Conservation (phyloP, 1,140 invertebrate species). For the Macrotrachela quadricornifera region DNA sequence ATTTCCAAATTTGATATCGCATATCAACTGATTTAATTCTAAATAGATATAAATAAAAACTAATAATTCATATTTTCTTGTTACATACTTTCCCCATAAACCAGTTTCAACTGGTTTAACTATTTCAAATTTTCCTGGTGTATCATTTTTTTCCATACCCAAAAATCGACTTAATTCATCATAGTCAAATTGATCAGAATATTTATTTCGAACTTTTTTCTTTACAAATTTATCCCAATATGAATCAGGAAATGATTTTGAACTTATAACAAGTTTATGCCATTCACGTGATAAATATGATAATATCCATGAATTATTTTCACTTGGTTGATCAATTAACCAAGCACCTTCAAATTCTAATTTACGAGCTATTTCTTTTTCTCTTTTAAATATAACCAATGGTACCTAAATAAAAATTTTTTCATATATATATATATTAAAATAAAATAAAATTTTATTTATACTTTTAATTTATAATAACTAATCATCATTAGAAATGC, state of each 20-base stretch:
- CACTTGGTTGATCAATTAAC: slow-evolving; percentile 79
- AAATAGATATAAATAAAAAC: too few relatives aligned
- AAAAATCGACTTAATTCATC: neutral
- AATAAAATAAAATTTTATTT: neutral
- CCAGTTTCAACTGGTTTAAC: neutral
- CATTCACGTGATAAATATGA: slow-evolving; percentile 61
- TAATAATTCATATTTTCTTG: too few relatives aligned
- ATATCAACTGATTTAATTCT: slow-evolving; percentile 48
- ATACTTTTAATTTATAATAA: slow-evolving; percentile 84
- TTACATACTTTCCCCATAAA: neutral
- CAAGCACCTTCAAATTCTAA: slow-evolving; percentile 95
- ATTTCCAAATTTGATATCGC: slow-evolving; percentile 93
- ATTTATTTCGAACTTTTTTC: slow-evolving; percentile 86
- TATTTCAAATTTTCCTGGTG: neutral
- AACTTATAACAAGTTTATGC: slow-evolving; percentile 91
- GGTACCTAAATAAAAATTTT: slow-evolving; percentile 44
- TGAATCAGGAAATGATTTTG: slow-evolving; percentile 93
- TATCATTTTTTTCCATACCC: slow-evolving; percentile 22
- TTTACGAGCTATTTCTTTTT: slow-evolving; percentile 83
- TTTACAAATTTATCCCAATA: slow-evolving; percentile 99
- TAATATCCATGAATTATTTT: slow-evolving; percentile 44
- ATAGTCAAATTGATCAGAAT: slow-evolving; percentile 43
- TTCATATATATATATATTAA: neutral
- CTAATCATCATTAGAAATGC: slow-evolving; percentile 88
- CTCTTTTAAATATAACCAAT: slow-evolving; percentile 93